phyloP scores from a whole-genome alignment of 2,113 vertebrate genomes.

The Phyllostomus discolor region DNA sequence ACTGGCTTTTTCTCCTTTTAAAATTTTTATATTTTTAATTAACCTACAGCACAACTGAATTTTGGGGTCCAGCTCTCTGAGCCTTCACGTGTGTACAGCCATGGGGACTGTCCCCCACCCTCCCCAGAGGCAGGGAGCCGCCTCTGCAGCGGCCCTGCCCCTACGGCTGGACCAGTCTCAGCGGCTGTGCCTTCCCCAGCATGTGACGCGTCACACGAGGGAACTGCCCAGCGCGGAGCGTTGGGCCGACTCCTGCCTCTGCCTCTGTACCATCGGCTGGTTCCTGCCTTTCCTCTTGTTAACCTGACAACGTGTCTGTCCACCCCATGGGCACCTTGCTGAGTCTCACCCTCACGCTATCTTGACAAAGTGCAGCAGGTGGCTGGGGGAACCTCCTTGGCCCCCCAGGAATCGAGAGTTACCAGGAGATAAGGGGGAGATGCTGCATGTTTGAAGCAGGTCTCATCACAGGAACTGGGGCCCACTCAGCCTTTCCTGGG shows the following conservation, averaged over 20 bases:
- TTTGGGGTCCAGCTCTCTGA: neutral
- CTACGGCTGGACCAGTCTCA: neutral
- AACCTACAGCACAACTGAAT: neutral
- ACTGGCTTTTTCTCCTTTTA: neutral
- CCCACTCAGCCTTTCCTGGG: neutral
- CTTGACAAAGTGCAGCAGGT: neutral
- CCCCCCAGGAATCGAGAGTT: fast-evolving
- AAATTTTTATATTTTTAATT: too few species aligned
- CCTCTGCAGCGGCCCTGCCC: neutral
- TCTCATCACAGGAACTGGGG: neutral
- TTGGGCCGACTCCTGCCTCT: neutral
- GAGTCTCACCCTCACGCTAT: neutral
- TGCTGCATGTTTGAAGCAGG: neutral
- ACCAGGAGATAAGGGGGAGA: neutral
- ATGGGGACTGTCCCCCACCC: fast-evolving
- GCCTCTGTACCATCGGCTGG: neutral
- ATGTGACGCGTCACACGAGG: neutral
- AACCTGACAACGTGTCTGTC: neutral
- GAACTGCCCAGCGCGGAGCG: neutral
- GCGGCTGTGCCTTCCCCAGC: neutral
- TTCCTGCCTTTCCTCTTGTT: neutral
- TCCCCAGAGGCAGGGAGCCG: neutral
- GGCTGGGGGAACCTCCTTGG: neutral
- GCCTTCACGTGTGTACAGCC: too few species aligned
- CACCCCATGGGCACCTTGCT: neutral